phyloP scores from a whole-genome alignment of 2,888 invertebrate species.

The Drosophila pseudotalamancana region DNA sequence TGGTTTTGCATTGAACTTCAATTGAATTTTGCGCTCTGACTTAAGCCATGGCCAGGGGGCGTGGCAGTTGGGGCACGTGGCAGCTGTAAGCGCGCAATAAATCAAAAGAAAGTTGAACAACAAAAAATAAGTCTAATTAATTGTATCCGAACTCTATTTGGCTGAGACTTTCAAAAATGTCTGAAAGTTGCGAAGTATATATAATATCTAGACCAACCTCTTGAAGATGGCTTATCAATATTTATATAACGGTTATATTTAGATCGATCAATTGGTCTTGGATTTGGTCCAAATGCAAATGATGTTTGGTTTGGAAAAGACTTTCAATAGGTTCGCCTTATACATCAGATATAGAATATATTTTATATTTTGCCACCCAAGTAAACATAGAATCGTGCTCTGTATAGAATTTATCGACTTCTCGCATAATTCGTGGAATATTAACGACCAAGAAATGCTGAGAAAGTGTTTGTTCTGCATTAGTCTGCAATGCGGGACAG shows the following conservation, averaged over 20 bases:
- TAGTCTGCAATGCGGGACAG: not conserved
- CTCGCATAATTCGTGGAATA: not conserved
- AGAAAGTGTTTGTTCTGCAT: slow-evolving; percentile 7
- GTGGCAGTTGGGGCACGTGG: slow-evolving; percentile 45
- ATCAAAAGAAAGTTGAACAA: slow-evolving; percentile 41
- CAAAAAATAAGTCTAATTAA: not conserved
- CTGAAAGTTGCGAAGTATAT: too few relatives aligned
- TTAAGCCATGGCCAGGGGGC: slow-evolving; percentile 22
- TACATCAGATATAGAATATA: not conserved
- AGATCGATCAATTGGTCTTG: too few relatives aligned
- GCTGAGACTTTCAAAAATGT: slow-evolving; percentile 14
- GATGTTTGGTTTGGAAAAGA: too few relatives aligned
- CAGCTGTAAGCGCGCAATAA: slow-evolving; percentile 30
- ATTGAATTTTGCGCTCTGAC: slow-evolving; percentile 60
- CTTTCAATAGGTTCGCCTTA: too few relatives aligned
- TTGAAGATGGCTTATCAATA: not conserved
- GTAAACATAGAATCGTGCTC: not conserved
- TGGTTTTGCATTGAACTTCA: slow-evolving; percentile 73
- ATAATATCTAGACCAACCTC: too few relatives aligned
- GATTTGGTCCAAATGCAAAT: too few relatives aligned
- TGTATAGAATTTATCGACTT: not conserved
- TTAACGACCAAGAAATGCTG: slow-evolving; percentile 8
- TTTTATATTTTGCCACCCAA: not conserved
- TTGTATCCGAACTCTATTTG: not conserved
- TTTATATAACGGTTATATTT: too few relatives aligned